Conservation (phyloP, 2,113 vertebrate species). For the Caranx ignobilis region DNA sequence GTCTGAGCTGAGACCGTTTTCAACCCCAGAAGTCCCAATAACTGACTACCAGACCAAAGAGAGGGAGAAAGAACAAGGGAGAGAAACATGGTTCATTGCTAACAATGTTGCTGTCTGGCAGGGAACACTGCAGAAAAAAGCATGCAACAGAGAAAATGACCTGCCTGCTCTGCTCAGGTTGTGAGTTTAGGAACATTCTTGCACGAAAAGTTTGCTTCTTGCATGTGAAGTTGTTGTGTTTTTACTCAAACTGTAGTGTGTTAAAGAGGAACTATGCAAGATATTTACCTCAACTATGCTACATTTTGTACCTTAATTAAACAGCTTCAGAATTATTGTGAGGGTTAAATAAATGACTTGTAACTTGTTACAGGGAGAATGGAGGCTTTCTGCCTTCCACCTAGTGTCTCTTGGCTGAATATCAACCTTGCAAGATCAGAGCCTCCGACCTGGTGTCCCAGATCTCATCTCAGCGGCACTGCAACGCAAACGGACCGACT, state of each 20-base stretch:
- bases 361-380: too few relatives aligned
- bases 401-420: too few relatives aligned
- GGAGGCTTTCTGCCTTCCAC: too few relatives aligned
- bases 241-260: not conserved
- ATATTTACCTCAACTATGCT: too few relatives aligned
- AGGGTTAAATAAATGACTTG: too few relatives aligned
- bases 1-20: conserved; percentile 53
- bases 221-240: not conserved
- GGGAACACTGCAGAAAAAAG: conserved; percentile 32
- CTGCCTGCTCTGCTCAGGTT: not conserved
- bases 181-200: conserved; percentile 18
- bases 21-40: conserved; percentile 73
- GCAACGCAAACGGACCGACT: too few relatives aligned
- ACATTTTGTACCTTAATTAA: too few relatives aligned
- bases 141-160: conserved; percentile 32
- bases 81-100: conserved; percentile 51
- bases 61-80: conserved; percentile 42
- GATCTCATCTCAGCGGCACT: too few relatives aligned
- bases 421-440: too few relatives aligned
- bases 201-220: conserved; percentile 17
- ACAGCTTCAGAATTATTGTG: too few relatives aligned
- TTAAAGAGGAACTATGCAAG: too few relatives aligned
- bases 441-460: too few relatives aligned
- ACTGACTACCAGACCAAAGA: conserved; percentile 73
- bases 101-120: conserved; percentile 54